Evolutionary conservation across 2,797 vertebrate species (phyloP).

Genomic region (Rhynchotus rufescens): DNA sequence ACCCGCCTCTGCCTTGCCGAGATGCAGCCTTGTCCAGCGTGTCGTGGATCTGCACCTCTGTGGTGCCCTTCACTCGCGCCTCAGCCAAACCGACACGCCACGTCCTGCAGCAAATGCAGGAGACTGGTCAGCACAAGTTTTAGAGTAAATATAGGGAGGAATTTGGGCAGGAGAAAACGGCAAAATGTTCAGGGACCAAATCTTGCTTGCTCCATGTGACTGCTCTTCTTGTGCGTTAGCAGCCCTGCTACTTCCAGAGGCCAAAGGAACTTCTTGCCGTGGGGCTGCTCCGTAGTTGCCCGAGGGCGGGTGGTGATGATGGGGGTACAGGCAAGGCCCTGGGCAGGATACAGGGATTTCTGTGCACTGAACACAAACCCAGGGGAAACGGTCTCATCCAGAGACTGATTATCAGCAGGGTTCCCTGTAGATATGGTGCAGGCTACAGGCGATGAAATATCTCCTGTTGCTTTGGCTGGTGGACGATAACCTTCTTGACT

Average conservation of each 20-base stretch:
- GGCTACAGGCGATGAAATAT: neutral
- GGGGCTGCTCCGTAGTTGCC: neutral
- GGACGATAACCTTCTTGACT: constrained; percentile 32
- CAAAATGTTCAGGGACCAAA: neutral
- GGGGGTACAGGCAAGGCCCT: neutral
- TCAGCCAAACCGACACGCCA: neutral
- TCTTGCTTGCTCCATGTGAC: neutral
- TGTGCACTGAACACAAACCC: neutral
- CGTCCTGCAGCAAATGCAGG: neutral
- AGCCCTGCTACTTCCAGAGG: neutral
- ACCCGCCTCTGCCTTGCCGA: neutral
- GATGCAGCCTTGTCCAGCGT: neutral
- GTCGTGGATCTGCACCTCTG: accelerated
- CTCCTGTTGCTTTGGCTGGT: neutral
- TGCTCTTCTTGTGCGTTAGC: neutral
- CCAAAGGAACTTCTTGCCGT: neutral
- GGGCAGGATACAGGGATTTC: neutral
- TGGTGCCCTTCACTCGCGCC: neutral
- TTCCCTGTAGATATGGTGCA: neutral
- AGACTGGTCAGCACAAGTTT: neutral
- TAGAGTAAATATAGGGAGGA: neutral
- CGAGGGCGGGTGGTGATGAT: neutral
- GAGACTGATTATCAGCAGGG: neutral
- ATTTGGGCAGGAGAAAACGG: neutral
- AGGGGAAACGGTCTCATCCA: neutral